These are phyloP conservation scores for Meriones psammophilus DNA, from an alignment of 2,797 vertebrate species.

Conservation along the genomic window DNA sequence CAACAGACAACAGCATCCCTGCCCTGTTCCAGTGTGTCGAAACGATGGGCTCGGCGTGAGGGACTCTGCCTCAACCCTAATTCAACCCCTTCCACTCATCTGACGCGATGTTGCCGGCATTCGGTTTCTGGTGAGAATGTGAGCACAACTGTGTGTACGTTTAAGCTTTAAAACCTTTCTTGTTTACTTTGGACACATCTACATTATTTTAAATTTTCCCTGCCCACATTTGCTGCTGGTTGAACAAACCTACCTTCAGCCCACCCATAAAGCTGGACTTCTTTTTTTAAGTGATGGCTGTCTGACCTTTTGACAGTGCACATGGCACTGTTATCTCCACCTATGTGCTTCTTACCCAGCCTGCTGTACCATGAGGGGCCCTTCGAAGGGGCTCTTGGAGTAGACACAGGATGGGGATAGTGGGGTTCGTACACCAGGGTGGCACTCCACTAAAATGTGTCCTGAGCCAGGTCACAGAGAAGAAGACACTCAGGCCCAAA, in stretches of 20 bases:
- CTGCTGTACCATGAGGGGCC: background rate
- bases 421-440: background rate
- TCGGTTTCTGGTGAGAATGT: background rate
- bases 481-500: background rate
- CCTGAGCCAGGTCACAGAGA: background rate
- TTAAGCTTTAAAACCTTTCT: conserved; percentile 4
- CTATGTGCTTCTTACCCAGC: background rate
- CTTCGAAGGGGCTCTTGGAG: conserved; percentile 15
- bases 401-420: background rate
- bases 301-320: background rate
- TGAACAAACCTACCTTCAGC: background rate
- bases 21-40: background rate
- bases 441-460: background rate
- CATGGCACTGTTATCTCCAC: too few relatives aligned
- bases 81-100: background rate
- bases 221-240: background rate
- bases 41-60: background rate
- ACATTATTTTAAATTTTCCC: background rate
- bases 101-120: background rate
- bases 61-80: background rate
- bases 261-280: background rate
- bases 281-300: background rate
- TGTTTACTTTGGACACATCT: background rate
- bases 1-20: rapidly evolving
- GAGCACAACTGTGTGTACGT: background rate